Evolutionary conservation across 2,113 vertebrate genomes (phyloP).

Genomic region (Tringa solitaria): DNA sequence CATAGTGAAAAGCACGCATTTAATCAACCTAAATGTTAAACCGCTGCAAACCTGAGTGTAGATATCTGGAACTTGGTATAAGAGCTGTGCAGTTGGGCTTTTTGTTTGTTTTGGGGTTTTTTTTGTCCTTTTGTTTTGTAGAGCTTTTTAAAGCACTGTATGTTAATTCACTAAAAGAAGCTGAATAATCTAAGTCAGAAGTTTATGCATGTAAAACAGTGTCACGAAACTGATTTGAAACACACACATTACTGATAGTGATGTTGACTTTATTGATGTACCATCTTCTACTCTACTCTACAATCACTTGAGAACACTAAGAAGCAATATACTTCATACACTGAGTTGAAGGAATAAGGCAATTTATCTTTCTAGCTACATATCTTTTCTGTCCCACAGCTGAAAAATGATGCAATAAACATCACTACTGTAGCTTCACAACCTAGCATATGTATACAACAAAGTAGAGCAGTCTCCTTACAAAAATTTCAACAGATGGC

Average conservation of each 20-base stretch:
- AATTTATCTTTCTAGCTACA: not conserved
- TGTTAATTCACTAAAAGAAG: not conserved
- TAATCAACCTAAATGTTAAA: not conserved
- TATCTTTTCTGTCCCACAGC: not conserved
- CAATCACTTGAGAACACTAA: not conserved
- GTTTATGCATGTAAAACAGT: not conserved
- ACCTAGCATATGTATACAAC: not conserved
- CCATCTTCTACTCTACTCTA: not conserved
- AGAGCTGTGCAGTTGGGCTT: not conserved
- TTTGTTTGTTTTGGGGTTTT: not conserved
- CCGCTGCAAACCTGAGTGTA: not conserved
- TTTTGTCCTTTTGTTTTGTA: not conserved
- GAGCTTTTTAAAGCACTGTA: not conserved
- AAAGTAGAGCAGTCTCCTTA: not conserved
- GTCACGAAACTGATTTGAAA: not conserved
- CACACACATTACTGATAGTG: not conserved
- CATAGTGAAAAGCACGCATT: not conserved
- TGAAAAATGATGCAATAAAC: constrained; percentile 3
- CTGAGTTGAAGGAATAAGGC: not conserved
- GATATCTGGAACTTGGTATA: not conserved
- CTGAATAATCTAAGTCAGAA: not conserved
- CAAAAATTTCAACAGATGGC: not conserved
- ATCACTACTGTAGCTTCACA: not conserved
- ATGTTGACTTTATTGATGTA: not conserved
- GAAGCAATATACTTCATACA: not conserved